These are phyloP conservation scores for Camarhynchus parvulus DNA, from an alignment of 2,113 vertebrate genomes.

Conservation along the genomic window DNA sequence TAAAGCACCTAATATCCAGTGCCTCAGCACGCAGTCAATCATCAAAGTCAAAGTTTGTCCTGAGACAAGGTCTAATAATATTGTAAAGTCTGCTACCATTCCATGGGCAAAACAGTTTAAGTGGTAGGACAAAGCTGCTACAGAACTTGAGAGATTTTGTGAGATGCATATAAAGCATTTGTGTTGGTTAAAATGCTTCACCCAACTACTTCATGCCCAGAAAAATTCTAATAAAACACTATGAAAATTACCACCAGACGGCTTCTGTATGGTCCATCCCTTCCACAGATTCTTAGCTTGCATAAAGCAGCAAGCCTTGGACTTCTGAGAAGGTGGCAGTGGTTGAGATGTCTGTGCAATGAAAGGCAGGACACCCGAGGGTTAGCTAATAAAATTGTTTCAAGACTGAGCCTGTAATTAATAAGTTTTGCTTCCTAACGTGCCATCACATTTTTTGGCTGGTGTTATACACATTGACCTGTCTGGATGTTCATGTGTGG, in stretches of 20 bases:
- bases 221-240: neutral
- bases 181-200: neutral
- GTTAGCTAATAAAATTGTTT: neutral
- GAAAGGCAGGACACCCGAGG: neutral
- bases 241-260: neutral
- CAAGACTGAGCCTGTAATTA: neutral
- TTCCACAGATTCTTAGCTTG: neutral
- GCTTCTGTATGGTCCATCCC: neutral
- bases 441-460: neutral
- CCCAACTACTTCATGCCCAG: neutral
- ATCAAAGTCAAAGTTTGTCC: neutral
- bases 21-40: neutral
- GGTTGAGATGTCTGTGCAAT: neutral
- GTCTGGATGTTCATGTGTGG: neutral
- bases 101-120: neutral
- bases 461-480: neutral
- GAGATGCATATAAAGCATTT: neutral
- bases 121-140: neutral
- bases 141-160: neutral
- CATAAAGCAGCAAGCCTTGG: neutral
- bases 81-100: neutral
- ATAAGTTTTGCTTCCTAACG: neutral
- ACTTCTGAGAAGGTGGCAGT: neutral
- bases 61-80: neutral
- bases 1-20: neutral